A percentile compares a stretch with the other conserved stretches of the same genome.
These are phyloP conservation scores for Cephus sareptanus DNA, from an alignment of 2,888 invertebrate species.

Conservation along the genomic window DNA sequence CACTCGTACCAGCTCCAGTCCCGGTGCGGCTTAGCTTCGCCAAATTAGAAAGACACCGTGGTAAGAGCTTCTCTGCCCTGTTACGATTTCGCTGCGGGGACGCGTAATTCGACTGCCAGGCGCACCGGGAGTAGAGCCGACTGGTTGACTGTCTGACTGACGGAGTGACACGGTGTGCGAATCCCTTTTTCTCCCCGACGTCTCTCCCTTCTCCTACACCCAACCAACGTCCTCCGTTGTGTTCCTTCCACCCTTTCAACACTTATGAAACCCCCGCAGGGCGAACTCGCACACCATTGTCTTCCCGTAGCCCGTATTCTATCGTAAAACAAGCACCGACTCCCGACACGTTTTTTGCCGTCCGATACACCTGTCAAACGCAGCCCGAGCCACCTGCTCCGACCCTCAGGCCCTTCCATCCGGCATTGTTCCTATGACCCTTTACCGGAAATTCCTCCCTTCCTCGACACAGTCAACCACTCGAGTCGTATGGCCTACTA, in stretches of 20 bases:
- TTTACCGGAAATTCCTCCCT: background rate
- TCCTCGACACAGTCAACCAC: background rate
- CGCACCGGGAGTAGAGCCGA: background rate
- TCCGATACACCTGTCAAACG: conserved; percentile 39
- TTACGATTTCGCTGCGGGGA: conserved; percentile 46
- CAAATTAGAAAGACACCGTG: conserved; percentile 52
- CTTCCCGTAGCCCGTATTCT: background rate
- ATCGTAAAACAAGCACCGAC: background rate
- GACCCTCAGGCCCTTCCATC: background rate
- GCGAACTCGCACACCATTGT: background rate
- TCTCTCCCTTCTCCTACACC: background rate
- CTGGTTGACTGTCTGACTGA: conserved; percentile 38
- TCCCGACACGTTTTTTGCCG: background rate
- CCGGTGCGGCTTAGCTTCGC: conserved; percentile 50
- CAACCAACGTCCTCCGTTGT: background rate
- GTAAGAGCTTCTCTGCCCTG: conserved; percentile 40
- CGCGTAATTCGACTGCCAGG: conserved; percentile 34
- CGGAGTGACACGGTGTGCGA: conserved; percentile 31
- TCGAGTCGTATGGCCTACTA: background rate
- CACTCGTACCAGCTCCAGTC: conserved; percentile 41
- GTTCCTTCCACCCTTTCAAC: conserved; percentile 27
- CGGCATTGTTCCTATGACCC: background rate
- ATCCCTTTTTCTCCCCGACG: conserved; percentile 17
- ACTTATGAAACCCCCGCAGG: background rate
- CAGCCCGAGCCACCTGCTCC: conserved; percentile 22